Evolutionary conservation across 2,888 invertebrate genomes (phyloP).

Genomic region (Hemicrepidius hirtus): DNA sequence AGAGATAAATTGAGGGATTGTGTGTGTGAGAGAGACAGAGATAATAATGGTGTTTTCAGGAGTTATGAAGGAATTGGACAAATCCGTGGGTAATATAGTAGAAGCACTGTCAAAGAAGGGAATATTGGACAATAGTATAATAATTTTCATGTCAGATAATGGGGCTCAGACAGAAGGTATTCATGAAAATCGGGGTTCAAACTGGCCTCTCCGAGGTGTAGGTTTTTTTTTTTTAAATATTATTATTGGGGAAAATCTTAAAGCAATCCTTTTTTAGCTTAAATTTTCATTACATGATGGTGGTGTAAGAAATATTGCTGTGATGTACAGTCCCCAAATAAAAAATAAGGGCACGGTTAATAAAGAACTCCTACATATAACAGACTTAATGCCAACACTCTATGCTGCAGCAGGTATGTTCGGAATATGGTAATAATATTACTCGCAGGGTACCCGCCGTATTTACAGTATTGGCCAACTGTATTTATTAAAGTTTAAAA

Average conservation of each 20-base stretch:
- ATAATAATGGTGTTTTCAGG: constrained; percentile 75
- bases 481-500: too few species aligned
- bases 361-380: constrained; percentile 82
- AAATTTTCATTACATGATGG: constrained; percentile 91
- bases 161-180: constrained; percentile 86
- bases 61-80: constrained; percentile 89
- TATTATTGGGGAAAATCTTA: too few species aligned
- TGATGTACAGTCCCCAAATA: constrained; percentile 82
- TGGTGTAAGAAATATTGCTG: constrained; percentile 82
- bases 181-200: constrained; percentile 84
- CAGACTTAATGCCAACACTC: constrained; percentile 88
- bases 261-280: constrained; percentile 72
- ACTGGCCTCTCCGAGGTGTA: constrained; percentile 87
- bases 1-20: too few species aligned
- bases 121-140: constrained; percentile 87
- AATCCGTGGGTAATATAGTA: constrained; percentile 87
- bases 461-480: too few species aligned
- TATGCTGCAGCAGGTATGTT: constrained; percentile 55
- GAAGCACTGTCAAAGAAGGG: constrained; percentile 78
- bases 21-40: background rate
- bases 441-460: too few species aligned
- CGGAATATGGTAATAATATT: too few species aligned
- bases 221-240: constrained; percentile 57
- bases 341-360: constrained; percentile 73
- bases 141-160: constrained; percentile 92